These are phyloP conservation scores for Heliconius eleuchia DNA, from an alignment of 1,140 invertebrate genomes.

Conservation along the genomic window DNA sequence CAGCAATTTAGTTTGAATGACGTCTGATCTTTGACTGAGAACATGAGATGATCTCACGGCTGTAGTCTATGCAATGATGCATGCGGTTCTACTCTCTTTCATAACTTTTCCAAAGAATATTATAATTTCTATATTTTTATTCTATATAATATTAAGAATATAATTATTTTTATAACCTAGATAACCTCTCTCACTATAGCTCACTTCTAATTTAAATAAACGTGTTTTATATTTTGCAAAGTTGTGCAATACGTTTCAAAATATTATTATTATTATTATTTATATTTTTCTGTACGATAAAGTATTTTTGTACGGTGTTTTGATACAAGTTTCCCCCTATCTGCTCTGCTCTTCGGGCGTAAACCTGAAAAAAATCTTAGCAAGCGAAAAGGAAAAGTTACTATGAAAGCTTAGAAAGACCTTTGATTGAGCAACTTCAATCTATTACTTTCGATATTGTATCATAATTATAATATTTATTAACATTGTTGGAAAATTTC, in stretches of 20 bases:
- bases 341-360: too few relatives aligned
- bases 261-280: background rate
- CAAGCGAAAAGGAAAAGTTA: too few relatives aligned
- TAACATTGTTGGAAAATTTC: too few relatives aligned
- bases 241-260: background rate
- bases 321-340: too few relatives aligned
- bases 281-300: background rate
- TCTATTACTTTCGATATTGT: too few relatives aligned
- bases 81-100: background rate
- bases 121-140: background rate
- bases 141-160: background rate
- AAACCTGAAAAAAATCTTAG: too few relatives aligned
- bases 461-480: too few relatives aligned
- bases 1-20: background rate
- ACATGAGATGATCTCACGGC: slow-evolving; percentile 9
- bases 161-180: background rate
- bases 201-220: background rate
- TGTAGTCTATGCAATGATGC: slow-evolving; percentile 4
- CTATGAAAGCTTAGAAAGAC: too few relatives aligned
- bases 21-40: background rate
- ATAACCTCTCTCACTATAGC: background rate
- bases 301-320: too few relatives aligned
- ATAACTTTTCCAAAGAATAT: background rate
- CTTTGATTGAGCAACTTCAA: too few relatives aligned
- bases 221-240: background rate